Base-by-base conservation (phyloP, 1,140 invertebrate genomes). In the Acyrthosiphon pisum region DNA sequence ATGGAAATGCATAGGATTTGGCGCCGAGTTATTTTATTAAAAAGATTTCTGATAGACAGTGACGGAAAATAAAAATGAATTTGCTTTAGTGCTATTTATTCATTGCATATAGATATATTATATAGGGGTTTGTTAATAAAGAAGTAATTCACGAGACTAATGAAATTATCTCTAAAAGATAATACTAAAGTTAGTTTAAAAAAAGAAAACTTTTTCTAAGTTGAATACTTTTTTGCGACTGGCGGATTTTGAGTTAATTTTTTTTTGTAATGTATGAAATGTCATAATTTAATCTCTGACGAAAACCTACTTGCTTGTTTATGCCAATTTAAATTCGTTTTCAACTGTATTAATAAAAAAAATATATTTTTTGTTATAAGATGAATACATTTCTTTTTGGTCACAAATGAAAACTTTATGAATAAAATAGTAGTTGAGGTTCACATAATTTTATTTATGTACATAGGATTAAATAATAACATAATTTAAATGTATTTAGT, bases 301-400 rank as follows among this genome's bases (percentile, higher is more conserved):
- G 23, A 56, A 89, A 89, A 89, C 50, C 48, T 89, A 89, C 48
- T 89, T 89, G 35, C n/a, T 89, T 56, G 50, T 89, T 89, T 56
- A 89, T 89, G 50, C n/a, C 88, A 56, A 89, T 89, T 89, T 89
- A 37, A 89, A 89, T 89, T 56, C 23, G 35, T 89, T 89, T 89
- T 89, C 23, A 89, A 56, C 50, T 89, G 9, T 89, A 89, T 89
- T 89, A 37, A 89, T 41, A 89, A 56, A 41, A 89, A 56, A 7
- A 56, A 56, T 23, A 56, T 89, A 56, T 30, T 89, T 35, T 37
- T 89, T 56, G 88, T 41, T 56, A n/a, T 89, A 89, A 89, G 48
- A 89, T 37, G 37, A 89, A 53, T 89, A 53, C 26, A 14, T 84
- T 53, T 35, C 23, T 89, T 50, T 53, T 53, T 37, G 1, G 35